These are phyloP conservation scores for Otus sunia DNA, from an alignment of 2,113 vertebrate species.

Conservation along the genomic window DNA sequence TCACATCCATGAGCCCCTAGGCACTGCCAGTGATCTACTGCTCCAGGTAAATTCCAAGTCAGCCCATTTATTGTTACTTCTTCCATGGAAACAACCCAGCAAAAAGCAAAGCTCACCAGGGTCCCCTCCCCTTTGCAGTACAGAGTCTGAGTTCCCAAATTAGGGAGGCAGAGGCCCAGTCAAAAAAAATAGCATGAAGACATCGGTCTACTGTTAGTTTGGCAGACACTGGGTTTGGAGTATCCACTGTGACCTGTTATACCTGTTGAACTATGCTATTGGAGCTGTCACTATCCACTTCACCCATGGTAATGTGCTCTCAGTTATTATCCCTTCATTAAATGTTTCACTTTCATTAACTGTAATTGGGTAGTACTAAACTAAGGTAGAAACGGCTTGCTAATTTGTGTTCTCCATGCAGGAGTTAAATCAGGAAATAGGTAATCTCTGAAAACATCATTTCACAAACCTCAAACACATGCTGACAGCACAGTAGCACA, in stretches of 20 bases:
- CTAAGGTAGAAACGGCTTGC: background rate
- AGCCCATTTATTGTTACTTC: background rate
- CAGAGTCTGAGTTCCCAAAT: background rate
- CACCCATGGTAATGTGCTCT: background rate
- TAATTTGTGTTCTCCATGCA: background rate
- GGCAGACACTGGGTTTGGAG: background rate
- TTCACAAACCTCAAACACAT: background rate
- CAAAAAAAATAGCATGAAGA: background rate
- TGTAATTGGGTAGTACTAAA: too few species aligned
- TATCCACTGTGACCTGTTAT: accelerated
- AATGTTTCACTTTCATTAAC: background rate
- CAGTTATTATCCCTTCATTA: background rate
- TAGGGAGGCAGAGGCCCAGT: background rate
- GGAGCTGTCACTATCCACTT: background rate
- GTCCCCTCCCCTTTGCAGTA: background rate
- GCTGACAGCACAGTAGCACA: background rate
- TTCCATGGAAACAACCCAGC: background rate
- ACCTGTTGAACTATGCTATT: background rate
- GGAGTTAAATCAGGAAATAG: background rate
- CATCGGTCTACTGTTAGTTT: accelerated
- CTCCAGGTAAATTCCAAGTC: background rate
- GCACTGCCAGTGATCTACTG: too few species aligned
- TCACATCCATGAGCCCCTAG: background rate
- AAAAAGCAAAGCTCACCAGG: background rate
- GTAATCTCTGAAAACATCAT: background rate